Percentiles rank a stretch among this genome's conserved stretches.
phyloP scores from a whole-genome alignment of 2,888 invertebrate genomes.

The Willowsia nigromaculata region DNA sequence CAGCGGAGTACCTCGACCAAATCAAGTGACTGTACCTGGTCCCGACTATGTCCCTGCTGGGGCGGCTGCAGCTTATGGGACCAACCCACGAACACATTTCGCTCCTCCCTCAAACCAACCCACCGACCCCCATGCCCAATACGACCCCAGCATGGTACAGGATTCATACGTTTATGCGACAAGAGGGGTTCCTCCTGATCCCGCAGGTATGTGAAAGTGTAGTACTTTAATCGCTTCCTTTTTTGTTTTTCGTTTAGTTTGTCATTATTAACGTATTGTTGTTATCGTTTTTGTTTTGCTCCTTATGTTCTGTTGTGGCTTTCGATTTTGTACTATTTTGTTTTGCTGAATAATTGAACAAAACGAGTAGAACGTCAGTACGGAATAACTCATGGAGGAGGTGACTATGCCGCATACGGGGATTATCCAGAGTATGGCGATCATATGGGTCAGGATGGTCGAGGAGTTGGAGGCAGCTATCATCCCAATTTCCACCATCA shows the following conservation, averaged over 20 bases:
- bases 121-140: constrained; percentile 68
- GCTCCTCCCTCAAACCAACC: constrained; percentile 74
- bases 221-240: neutral
- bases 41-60: constrained; percentile 77
- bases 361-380: constrained; percentile 63
- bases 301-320: constrained; percentile 7
- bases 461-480: constrained; percentile 77
- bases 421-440: constrained; percentile 80
- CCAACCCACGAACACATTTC: constrained; percentile 79
- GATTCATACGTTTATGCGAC: constrained; percentile 78
- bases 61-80: constrained; percentile 76
- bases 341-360: constrained; percentile 5
- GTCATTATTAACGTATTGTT: constrained; percentile 18
- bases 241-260: neutral
- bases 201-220: constrained; percentile 71
- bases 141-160: constrained; percentile 76
- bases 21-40: constrained; percentile 77
- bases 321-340: constrained; percentile 41
- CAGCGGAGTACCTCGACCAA: constrained; percentile 78
- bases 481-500: constrained; percentile 79
- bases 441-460: constrained; percentile 44
- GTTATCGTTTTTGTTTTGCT: constrained; percentile 48
- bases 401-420: constrained; percentile 81
- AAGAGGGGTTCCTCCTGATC: constrained; percentile 77
- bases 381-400: constrained; percentile 58